Base-by-base conservation (phyloP, 2,113 vertebrate genomes). In the Telmatochromis bifrenatus region DNA sequence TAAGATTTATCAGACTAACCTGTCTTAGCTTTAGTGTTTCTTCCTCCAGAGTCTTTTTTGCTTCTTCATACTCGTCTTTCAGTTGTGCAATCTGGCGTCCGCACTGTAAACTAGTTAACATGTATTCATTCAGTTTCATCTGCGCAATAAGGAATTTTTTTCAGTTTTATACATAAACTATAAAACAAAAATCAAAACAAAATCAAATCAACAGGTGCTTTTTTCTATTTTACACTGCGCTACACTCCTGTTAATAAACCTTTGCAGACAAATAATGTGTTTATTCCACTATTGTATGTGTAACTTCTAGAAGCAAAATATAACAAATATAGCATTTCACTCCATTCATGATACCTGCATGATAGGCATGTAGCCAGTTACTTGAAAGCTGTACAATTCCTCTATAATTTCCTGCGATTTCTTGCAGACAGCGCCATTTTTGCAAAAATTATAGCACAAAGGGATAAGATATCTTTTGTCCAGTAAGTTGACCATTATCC, bases 81-180 rank as follows among this genome's bases (percentile, higher is more conserved):
- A 98, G 96, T 84, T 99, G 97, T 88, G 97, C 97, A 85, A 99
- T 98, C 94, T 99, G 98, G 42, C 97, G 97, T 77, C 97, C 97
- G 94, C 99, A 99, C 97, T 99, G 98, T 95, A 98, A 97, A 95
- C 99, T 99, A 95, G 70, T 17, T 92, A 93, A 95, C 39, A 93
- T 8, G 97, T 79, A 92, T 6, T 53, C 8, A 26, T 17, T 2
- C 10, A 85, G 7, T 88, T 53, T 56, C 31, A 87, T 19, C 11
- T n/a, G 12, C 2, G 19, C 23, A 17, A 51, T 56, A 13, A 12
- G 3, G 15, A 13, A 35, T 37, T 42, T 4, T 4, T 23, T 80
- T 19, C 33, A 56, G 33, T 53, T 77, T 75, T 49, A 28, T 28
- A 75, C 42, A 58, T 58, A 28, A 28, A 58, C 55, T 28, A 58